A percentile compares a stretch with the other conserved stretches of the same genome.
phyloP scores from a whole-genome alignment of 2,113 vertebrate species.

The Pterocles burchelli region DNA sequence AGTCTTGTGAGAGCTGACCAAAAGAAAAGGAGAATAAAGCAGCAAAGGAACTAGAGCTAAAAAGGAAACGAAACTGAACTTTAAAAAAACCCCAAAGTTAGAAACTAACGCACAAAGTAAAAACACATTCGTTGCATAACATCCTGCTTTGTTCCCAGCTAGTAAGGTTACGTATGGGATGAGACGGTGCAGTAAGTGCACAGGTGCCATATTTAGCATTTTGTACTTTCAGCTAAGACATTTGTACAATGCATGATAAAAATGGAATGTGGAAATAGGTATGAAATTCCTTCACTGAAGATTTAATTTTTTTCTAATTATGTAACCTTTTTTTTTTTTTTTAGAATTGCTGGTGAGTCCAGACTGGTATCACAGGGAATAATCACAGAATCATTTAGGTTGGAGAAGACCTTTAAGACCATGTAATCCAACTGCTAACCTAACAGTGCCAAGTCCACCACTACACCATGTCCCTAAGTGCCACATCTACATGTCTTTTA shows the following conservation, averaged over 20 bases:
- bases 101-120: not conserved
- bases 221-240: not conserved
- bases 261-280: not conserved
- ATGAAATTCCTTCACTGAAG: not conserved
- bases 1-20: slow-evolving; percentile 35
- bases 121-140: not conserved
- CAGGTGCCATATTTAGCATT: not conserved
- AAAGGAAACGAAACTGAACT: not conserved
- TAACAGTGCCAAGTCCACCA: too few species aligned
- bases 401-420: too few species aligned
- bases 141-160: not conserved
- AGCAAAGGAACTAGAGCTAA: not conserved
- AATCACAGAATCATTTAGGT: too few species aligned
- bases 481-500: too few species aligned
- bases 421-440: too few species aligned
- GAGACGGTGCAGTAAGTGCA: not conserved
- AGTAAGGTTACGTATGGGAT: not conserved
- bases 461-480: too few species aligned
- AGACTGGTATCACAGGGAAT: not conserved
- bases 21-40: slow-evolving; percentile 24
- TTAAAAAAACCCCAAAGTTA: not conserved
- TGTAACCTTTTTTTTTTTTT: not conserved
- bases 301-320: not conserved
- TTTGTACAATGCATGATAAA: not conserved
- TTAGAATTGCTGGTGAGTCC: not conserved